A percentile compares a stretch with the other conserved stretches of the same genome.
Evolutionary conservation across 2,797 vertebrate genomes (phyloP).

Genomic region (Hoplostethus mediterraneus): DNA sequence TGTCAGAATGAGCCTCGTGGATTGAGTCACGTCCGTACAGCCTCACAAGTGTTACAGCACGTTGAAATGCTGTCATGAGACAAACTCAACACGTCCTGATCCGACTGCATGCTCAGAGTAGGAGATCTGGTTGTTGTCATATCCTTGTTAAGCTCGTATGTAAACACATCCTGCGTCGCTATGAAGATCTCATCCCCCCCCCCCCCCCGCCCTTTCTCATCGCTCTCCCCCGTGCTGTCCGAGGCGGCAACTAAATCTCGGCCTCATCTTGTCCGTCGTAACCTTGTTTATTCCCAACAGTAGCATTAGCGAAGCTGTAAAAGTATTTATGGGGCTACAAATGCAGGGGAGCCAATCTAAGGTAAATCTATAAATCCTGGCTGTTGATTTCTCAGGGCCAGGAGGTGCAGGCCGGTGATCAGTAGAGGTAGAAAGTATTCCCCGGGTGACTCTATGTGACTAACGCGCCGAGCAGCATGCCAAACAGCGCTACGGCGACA

Average conservation of each 20-base stretch:
- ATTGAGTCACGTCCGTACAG: background rate
- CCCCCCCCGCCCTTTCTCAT: conserved; percentile 39
- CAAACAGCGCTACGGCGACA: conserved; percentile 72
- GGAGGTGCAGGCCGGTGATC: conserved; percentile 80
- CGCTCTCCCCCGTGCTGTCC: conserved; percentile 68
- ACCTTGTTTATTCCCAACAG: conserved; percentile 88
- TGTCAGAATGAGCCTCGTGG: background rate
- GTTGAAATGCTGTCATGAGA: too few species aligned
- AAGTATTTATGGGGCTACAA: conserved; percentile 86
- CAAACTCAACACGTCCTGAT: too few species aligned
- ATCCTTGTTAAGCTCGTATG: conserved; percentile 47
- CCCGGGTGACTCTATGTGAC: conserved; percentile 78
- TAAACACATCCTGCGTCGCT: conserved; percentile 53
- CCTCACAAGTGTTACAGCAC: too few species aligned
- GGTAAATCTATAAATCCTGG: conserved; percentile 87
- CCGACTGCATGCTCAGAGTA: background rate
- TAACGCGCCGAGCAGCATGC: conserved; percentile 80
- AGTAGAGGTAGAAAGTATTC: conserved; percentile 81
- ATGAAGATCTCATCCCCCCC: conserved; percentile 53
- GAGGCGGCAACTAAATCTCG: conserved; percentile 79
- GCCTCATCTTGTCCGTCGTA: conserved; percentile 80
- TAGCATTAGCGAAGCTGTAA: conserved; percentile 85
- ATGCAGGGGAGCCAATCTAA: conserved; percentile 83
- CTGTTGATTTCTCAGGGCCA: conserved; percentile 85
- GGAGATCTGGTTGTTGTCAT: background rate